phyloP scores from a whole-genome alignment of 1,140 invertebrate species.

The Cataglyphis hispanica region DNA sequence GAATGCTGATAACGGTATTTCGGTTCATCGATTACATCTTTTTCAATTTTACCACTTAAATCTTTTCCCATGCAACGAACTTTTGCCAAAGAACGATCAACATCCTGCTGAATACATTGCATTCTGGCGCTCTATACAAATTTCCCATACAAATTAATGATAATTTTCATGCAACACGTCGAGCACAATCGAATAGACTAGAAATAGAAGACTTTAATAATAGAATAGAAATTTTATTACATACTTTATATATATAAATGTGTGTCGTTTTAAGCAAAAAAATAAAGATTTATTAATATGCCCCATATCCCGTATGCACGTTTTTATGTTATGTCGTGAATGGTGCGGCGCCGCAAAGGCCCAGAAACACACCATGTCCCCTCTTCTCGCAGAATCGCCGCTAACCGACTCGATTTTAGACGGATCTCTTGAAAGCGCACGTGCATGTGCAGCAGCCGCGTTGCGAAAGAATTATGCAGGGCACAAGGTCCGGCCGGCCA shows the following conservation, averaged over 20 bases:
- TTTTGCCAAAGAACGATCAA: background rate
- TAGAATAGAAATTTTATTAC: background rate
- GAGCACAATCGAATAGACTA: too few species aligned
- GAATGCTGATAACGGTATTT: conserved; percentile 48
- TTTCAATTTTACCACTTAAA: background rate
- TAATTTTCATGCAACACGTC: conserved; percentile 44
- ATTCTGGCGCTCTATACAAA: background rate
- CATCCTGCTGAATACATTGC: background rate
- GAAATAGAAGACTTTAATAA: too few species aligned
- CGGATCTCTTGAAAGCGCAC: conserved; percentile 65
- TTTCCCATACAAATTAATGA: conserved; percentile 48
- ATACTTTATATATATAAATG: background rate
- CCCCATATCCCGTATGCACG: background rate
- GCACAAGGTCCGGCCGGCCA: conserved; percentile 81
- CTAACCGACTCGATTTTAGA: conserved; percentile 61
- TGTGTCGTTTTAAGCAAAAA: background rate
- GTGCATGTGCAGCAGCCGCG: conserved; percentile 63
- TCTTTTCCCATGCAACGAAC: too few species aligned
- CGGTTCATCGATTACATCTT: background rate
- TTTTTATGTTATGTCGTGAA: background rate
- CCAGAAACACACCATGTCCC: conserved; percentile 26
- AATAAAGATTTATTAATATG: background rate
- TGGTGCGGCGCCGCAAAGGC: background rate
- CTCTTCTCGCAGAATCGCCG: background rate
- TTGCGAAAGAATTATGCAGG: conserved; percentile 82